Evolutionary conservation across 2,113 vertebrate species (phyloP).

Genomic region (Daboia siamensis): DNA sequence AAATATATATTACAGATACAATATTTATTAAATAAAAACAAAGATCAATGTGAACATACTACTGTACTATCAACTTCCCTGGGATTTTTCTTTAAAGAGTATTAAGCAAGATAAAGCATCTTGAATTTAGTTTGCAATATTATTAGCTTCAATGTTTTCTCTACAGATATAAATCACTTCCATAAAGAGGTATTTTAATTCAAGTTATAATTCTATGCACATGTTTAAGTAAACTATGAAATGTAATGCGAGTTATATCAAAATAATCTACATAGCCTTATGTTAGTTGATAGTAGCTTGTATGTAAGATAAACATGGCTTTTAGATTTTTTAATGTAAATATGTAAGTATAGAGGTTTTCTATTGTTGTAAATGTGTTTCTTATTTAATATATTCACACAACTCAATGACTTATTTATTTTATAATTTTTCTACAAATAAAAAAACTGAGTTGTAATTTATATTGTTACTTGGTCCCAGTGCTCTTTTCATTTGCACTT

Average conservation of each 20-base stretch:
- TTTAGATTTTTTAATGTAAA: constrained; percentile 4
- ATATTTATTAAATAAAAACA: not conserved
- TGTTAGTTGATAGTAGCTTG: not conserved
- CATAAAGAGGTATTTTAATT: not conserved
- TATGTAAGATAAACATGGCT: not conserved
- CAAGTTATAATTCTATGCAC: not conserved
- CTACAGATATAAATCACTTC: not conserved
- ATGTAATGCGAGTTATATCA: not conserved
- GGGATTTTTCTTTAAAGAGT: not conserved
- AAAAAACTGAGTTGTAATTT: not conserved
- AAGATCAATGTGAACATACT: not conserved
- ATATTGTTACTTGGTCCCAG: not conserved
- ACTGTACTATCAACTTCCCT: not conserved
- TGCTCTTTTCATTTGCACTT: not conserved
- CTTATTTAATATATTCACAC: constrained; percentile 24
- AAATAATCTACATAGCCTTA: not conserved
- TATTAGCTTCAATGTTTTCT: not conserved
- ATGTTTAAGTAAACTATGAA: not conserved
- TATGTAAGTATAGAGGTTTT: constrained; percentile 19
- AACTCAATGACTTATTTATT: constrained; percentile 22
- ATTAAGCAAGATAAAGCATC: not conserved
- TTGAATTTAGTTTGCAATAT: not conserved
- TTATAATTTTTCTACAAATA: constrained; percentile 29
- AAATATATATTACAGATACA: not conserved
- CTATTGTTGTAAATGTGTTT: constrained; percentile 17